A percentile compares a stretch with the other conserved stretches of the same genome.
These are phyloP conservation scores for Pristis pectinata DNA, from an alignment of 2,797 vertebrate genomes.

Conservation along the genomic window DNA sequence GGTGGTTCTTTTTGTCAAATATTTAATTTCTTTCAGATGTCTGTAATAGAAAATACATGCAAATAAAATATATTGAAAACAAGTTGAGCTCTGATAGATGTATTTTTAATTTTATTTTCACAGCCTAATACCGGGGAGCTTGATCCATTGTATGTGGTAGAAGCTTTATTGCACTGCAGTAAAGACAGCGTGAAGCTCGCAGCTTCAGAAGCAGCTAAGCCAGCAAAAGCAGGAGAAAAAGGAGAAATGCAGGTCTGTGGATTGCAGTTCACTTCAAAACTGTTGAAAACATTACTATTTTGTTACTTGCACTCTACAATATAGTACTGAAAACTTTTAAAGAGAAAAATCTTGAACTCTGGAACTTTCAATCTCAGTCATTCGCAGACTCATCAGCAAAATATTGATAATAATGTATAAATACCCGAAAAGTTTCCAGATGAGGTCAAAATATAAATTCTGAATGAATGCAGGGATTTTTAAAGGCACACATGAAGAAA, in stretches of 20 bases:
- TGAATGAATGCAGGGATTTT: neutral
- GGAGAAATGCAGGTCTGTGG: constrained; percentile 92
- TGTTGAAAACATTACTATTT: neutral
- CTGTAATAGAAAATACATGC: neutral
- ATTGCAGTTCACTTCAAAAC: neutral
- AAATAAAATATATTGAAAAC: neutral
- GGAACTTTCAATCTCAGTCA: neutral
- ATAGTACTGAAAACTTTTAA: neutral
- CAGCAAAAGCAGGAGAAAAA: constrained; percentile 72
- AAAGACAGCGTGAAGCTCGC: constrained; percentile 87
- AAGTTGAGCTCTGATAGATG: neutral
- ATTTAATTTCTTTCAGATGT: neutral
- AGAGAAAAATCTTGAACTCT: neutral
- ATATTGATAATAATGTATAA: neutral
- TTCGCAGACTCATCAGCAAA: neutral
- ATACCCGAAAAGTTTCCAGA: neutral
- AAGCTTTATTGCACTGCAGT: constrained; percentile 86
- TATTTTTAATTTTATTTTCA: neutral
- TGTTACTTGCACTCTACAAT: neutral
- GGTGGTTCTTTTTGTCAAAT: neutral
- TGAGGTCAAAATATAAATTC: neutral
- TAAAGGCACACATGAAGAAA: neutral
- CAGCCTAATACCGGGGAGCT: constrained; percentile 72
- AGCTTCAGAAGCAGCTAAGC: constrained; percentile 82
- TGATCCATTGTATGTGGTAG: constrained; percentile 84